Evolutionary conservation across 2,888 invertebrate genomes (phyloP).

Genomic region (Clepsis dumicolana): DNA sequence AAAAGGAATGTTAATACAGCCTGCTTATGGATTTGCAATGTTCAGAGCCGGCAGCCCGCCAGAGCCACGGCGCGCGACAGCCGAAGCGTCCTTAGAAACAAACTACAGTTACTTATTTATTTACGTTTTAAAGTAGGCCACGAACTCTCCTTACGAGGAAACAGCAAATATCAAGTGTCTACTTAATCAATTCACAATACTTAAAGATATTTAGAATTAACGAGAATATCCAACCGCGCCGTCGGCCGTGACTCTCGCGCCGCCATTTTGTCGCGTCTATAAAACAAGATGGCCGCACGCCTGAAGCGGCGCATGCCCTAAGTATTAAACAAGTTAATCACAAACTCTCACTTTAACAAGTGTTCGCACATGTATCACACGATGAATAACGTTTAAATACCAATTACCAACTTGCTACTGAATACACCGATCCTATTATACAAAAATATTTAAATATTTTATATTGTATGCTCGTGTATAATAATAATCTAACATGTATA

Average conservation of each 20-base stretch:
- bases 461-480: conserved; percentile 79
- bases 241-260: conserved; percentile 27
- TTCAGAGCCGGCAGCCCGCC: conserved; percentile 31
- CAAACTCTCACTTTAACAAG: conserved; percentile 69
- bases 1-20: conserved; percentile 73
- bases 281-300: conserved; percentile 77
- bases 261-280: conserved; percentile 35
- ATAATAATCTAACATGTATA: conserved; percentile 68
- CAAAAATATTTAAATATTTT: conserved; percentile 82
- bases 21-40: conserved; percentile 53
- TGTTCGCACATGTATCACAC: conserved; percentile 66
- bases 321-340: conserved; percentile 66
- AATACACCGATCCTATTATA: conserved; percentile 83
- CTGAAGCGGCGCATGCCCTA: conserved; percentile 67
- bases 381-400: conserved; percentile 71
- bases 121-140: conserved; percentile 13
- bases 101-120: conserved; percentile 13
- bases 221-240: not conserved
- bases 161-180: conserved; percentile 10
- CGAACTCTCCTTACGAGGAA: conserved; percentile 13
- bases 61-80: conserved; percentile 21
- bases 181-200: conserved; percentile 18
- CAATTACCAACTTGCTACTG: conserved; percentile 80
- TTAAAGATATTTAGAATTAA: conserved; percentile 7
- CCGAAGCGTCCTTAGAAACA: conserved; percentile 15